phyloP scores from a whole-genome alignment of 92 coral and sea anemone genomes.

The Chrysogorgia sp. region DNA sequence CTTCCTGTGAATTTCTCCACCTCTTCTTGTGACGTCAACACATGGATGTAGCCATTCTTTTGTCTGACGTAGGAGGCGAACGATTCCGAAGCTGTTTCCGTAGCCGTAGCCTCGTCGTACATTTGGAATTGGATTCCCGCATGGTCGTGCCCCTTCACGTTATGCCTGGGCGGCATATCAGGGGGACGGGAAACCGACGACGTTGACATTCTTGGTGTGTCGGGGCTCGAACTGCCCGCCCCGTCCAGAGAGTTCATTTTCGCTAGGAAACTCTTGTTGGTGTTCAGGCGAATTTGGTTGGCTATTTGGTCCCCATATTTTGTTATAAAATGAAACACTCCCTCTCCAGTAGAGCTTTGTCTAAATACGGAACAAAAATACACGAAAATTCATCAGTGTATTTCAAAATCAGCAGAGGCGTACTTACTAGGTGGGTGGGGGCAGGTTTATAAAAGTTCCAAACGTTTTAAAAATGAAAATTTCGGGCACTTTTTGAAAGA shows the following conservation, averaged over 20 bases:
- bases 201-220: background rate
- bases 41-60: constrained; percentile 2
- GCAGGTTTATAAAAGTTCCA: too few relatives aligned
- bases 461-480: too few relatives aligned
- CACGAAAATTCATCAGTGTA: background rate
- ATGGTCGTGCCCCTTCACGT: background rate
- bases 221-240: constrained; percentile 25
- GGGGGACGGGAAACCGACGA: background rate
- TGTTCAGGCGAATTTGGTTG: constrained; percentile 14
- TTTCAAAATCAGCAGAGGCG: too few relatives aligned
- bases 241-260: constrained; percentile 20
- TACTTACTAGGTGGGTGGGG: too few relatives aligned
- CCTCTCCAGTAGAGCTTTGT: constrained; percentile 30
- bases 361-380: constrained; percentile 1
- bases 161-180: background rate
- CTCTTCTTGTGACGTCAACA: background rate
- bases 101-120: constrained; percentile 13
- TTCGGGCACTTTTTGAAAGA: too few relatives aligned
- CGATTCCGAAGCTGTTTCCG: background rate
- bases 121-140: constrained; percentile 14
- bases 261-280: background rate
- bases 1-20: background rate
- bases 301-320: constrained; percentile 20
- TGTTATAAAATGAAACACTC: constrained; percentile 15
- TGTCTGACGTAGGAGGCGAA: background rate